phyloP scores from a whole-genome alignment of 2,888 invertebrate genomes.

The Deroplatys truncata region DNA sequence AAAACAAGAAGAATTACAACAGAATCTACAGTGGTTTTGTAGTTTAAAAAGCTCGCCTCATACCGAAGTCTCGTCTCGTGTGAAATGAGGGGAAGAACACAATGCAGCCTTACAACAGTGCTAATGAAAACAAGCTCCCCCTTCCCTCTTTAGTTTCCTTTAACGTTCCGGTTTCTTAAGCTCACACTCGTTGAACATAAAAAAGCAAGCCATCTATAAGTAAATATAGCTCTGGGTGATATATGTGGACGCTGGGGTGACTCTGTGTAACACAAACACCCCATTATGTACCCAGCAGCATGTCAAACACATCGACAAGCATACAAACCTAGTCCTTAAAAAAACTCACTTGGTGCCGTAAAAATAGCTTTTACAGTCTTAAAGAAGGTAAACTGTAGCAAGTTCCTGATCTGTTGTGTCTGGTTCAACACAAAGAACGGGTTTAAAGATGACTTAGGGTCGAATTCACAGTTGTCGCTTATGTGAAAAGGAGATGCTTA shows the following conservation, averaged over 20 bases:
- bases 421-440: neutral
- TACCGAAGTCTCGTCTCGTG: neutral
- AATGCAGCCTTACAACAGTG: neutral
- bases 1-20: neutral
- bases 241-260: neutral
- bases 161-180: neutral
- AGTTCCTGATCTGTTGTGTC: neutral
- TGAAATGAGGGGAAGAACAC: neutral
- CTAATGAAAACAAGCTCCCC: neutral
- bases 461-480: no score
- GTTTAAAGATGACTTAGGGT: no score
- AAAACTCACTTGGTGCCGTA: neutral
- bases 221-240: neutral
- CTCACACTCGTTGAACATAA: neutral
- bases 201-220: neutral
- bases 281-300: neutral
- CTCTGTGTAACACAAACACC: neutral
- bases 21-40: neutral
- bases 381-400: neutral
- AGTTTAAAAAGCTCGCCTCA: neutral
- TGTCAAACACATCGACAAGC: neutral
- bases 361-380: neutral
- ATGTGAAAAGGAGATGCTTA: no score
- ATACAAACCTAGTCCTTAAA: neutral
- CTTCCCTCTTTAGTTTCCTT: neutral